phyloP scores from a whole-genome alignment of 2,797 vertebrate species.

The Decapterus maruadsi region DNA sequence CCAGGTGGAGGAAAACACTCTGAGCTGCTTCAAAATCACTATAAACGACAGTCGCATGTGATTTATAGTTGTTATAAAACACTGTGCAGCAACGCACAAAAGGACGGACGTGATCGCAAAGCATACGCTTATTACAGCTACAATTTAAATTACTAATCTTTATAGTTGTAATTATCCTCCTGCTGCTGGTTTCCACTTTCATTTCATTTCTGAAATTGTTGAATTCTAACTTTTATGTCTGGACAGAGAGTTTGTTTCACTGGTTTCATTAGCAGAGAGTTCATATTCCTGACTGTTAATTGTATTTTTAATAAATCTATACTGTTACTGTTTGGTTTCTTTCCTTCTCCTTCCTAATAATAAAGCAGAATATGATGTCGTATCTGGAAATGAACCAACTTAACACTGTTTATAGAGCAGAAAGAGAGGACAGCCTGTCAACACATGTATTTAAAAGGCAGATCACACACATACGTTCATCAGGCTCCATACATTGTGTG shows the following conservation, averaged over 20 bases:
- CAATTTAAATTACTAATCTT: background rate
- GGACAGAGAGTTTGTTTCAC: background rate
- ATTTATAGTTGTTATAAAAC: background rate
- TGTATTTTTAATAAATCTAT: background rate
- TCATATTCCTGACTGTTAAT: background rate
- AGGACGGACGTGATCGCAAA: background rate
- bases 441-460: background rate
- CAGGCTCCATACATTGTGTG: background rate
- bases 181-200: background rate
- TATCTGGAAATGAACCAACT: no score
- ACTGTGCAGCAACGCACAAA: background rate
- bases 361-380: background rate
- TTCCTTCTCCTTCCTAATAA: background rate
- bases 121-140: background rate
- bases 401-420: background rate
- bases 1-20: slow-evolving; percentile 16
- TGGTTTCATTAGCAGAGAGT: no score
- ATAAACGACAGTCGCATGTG: background rate
- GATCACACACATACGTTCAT: background rate
- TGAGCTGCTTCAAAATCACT: slow-evolving; percentile 11
- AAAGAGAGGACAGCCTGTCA: background rate
- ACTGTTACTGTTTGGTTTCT: background rate
- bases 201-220: background rate
- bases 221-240: background rate
- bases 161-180: no score